phyloP scores from a whole-genome alignment of 2,113 vertebrate genomes.

The Corvus hawaiiensis region DNA sequence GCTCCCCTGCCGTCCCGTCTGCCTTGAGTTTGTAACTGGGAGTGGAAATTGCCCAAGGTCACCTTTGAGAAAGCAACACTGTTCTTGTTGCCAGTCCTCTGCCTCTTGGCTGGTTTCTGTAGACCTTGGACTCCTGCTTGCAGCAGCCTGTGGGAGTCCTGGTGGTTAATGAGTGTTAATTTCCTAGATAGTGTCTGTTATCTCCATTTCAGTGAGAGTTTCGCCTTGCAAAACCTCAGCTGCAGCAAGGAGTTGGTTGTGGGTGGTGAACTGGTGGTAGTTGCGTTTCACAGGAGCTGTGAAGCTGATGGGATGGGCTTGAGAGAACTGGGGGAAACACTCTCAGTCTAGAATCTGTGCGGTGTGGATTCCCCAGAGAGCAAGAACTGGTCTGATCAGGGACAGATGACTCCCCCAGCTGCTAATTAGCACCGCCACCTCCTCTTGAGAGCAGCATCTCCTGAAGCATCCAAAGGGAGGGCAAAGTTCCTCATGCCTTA shows the following conservation, averaged over 20 bases:
- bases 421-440: fast-evolving
- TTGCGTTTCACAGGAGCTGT: neutral
- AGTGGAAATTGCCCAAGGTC: neutral
- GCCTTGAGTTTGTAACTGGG: neutral
- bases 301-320: neutral
- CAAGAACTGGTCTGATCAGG: neutral
- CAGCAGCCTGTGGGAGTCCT: neutral
- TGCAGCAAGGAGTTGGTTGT: neutral
- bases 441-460: neutral
- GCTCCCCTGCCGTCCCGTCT: neutral
- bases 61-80: neutral
- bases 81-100: neutral
- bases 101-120: neutral
- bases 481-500: neutral
- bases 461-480: neutral
- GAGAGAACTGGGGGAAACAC: neutral
- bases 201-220: neutral
- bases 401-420: neutral
- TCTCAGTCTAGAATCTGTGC: neutral
- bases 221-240: neutral
- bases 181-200: neutral
- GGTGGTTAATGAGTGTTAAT: neutral
- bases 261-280: neutral
- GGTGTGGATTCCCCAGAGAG: neutral
- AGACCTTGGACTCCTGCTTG: neutral